phyloP scores from a whole-genome alignment of 2,797 vertebrate genomes.

The Trematomus bernacchii region DNA sequence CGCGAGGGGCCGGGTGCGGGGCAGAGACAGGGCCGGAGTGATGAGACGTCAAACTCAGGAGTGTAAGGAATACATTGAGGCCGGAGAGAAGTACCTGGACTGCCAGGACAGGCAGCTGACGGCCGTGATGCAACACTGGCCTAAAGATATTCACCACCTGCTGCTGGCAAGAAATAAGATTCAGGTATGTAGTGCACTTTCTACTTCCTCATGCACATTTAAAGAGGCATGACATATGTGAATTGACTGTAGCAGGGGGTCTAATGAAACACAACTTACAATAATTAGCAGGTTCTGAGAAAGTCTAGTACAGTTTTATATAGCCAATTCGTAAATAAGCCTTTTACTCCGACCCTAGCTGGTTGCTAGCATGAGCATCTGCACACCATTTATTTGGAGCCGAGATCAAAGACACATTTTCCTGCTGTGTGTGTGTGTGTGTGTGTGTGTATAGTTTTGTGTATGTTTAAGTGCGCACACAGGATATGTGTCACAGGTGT shows the following conservation, averaged over 20 bases:
- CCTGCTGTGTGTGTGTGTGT: background rate
- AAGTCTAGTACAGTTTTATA: background rate
- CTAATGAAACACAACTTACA: background rate
- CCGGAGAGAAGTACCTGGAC: constrained; percentile 94
- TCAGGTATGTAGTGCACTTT: constrained; percentile 70
- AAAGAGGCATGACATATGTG: background rate
- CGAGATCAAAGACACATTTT: constrained; percentile 59
- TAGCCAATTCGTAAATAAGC: background rate
- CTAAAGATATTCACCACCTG: constrained; percentile 93
- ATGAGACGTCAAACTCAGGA: constrained; percentile 87
- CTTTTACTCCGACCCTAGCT: constrained; percentile 18
- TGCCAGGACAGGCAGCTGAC: constrained; percentile 93
- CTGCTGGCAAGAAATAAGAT: constrained; percentile 94
- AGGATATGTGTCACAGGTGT: constrained; percentile 59
- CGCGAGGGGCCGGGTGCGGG: constrained; percentile 62
- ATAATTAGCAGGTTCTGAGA: background rate
- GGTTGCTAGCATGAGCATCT: constrained; percentile 73
- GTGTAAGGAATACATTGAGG: constrained; percentile 91
- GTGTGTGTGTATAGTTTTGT: background rate
- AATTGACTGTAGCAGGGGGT: background rate
- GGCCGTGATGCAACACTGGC: constrained; percentile 89
- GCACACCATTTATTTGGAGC: constrained; percentile 58
- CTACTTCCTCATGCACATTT: no score
- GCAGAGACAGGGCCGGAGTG: constrained; percentile 70
- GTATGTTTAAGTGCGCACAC: background rate